Evolutionary conservation across 2,113 vertebrate genomes (phyloP), one percentile per base, ranked within the genome.

Genomic region (Leptocoma aspasia): DNA sequence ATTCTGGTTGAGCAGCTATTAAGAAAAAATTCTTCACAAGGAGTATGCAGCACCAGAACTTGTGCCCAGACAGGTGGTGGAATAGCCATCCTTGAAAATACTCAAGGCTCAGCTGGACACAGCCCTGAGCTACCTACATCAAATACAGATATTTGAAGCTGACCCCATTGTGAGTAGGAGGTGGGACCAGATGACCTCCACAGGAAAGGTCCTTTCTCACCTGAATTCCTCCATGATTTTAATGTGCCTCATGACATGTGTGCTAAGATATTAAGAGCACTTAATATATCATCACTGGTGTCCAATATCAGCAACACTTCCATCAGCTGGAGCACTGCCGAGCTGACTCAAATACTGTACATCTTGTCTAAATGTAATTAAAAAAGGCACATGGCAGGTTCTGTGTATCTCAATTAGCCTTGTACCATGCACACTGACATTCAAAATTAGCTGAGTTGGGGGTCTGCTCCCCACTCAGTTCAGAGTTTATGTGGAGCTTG

Each of bases 261-360:
- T 2, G 21, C 66, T 73, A 95, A 92, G 87, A 95, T 80, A 82
- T 31, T 92, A 94, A 87, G 86, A 11, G 5, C 64, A 65, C 89
- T 92, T 71, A 88, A 84, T 86, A 11, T 86, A 87, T 95, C 86
- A 95, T 90, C 95, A 92, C 69, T 86, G 79, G 91, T 95, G 84
- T 94, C 91, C 28, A 37, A 81, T 94, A 79, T 78, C 96, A 88
- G 82, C 81, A 93, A 70, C 47, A 64, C 42, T 97, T 76, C 64
- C 64, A 84, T 90, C 89, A 92, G 63, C 50, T 96, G 94, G 86
- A 96, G 80, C 22, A 4, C 59, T 60, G 86, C 77, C 44, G 10
- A 86, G 79, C 85, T 96, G 94, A 92, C 89, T 92, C 93, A 97
- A 96, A 87, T 90, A 92, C 79, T 71, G 68, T 66, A 81, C 69